Percentiles rank a stretch among this genome's conserved stretches.
Conservation (phyloP, 2,888 invertebrate genomes). For the Baccha elongata region DNA sequence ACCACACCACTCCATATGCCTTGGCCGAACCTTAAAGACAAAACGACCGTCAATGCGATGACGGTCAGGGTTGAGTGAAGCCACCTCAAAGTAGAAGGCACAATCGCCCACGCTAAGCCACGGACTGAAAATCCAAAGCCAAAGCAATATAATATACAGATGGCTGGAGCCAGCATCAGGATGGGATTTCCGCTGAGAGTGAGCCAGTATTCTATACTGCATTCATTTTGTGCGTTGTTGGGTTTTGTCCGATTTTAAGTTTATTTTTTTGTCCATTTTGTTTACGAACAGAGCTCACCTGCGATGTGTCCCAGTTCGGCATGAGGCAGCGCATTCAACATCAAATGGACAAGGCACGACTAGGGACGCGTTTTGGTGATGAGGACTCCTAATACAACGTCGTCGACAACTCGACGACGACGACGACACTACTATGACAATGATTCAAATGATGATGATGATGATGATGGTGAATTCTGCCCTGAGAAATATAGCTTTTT, state of each 20-base stretch:
- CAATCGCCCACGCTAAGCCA: conserved; percentile 69
- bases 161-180: conserved; percentile 22
- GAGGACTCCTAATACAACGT: conserved; percentile 36
- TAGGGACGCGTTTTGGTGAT: conserved; percentile 41
- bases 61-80: conserved; percentile 65
- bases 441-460: conserved; percentile 23
- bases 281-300: conserved; percentile 63
- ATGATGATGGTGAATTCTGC: conserved; percentile 57
- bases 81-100: conserved; percentile 48
- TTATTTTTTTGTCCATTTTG: conserved; percentile 28
- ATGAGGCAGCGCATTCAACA: conserved; percentile 49
- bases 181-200: conserved; percentile 45
- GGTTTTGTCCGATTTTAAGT: conserved; percentile 10
- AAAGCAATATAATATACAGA: background rate
- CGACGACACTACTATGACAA: conserved; percentile 36
- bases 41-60: conserved; percentile 43
- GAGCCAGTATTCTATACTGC: background rate
- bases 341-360: conserved; percentile 63
- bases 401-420: conserved; percentile 20
- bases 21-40: conserved; percentile 62
- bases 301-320: conserved; percentile 59
- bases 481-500: conserved; percentile 63
- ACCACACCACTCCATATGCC: conserved; percentile 12
- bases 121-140: conserved; percentile 47
- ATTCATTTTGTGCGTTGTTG: conserved; percentile 52